Conservation (phyloP, 2,797 vertebrate species). For the Xyrichtys novacula region DNA sequence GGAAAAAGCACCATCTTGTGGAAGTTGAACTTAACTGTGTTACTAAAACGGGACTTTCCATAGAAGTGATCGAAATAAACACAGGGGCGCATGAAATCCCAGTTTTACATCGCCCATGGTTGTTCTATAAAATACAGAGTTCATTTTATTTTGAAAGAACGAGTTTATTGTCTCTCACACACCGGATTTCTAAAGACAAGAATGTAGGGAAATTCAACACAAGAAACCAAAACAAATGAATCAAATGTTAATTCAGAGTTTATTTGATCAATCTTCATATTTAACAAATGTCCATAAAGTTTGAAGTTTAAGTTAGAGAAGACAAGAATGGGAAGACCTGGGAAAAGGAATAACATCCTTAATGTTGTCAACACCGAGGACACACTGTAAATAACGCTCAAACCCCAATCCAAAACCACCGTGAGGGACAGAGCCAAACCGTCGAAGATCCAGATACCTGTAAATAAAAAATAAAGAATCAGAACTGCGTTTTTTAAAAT, state of each 20-base stretch:
- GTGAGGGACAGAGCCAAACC: conserved; percentile 93
- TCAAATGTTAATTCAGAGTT: conserved; percentile 3
- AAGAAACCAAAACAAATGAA: background rate
- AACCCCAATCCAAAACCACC: conserved; percentile 99
- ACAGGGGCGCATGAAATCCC: no score
- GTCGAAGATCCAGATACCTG: conserved; percentile 97
- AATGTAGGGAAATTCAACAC: background rate
- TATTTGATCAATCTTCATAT: no score
- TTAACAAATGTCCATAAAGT: rapidly evolving
- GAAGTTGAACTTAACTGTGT: conserved; percentile 13
- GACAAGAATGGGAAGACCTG: conserved; percentile 92
- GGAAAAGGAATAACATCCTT: conserved; percentile 97
- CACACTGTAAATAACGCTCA: conserved; percentile 94
- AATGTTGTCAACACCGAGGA: conserved; percentile 95
- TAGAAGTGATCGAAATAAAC: background rate
- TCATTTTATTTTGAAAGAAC: no score
- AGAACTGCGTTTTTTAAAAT: background rate
- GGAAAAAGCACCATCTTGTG: conserved; percentile 72
- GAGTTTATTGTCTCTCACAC: no score
- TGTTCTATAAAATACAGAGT: no score
- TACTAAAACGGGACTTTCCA: background rate
- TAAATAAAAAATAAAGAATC: conserved; percentile 21
- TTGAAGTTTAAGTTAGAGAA: conserved; percentile 80
- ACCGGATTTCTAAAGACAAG: background rate
- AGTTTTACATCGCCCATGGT: no score